Percentiles rank a stretch among this genome's conserved stretches.
phyloP scores from a whole-genome alignment of 2,888 invertebrate species.

The Dromius quadrimaculatus region DNA sequence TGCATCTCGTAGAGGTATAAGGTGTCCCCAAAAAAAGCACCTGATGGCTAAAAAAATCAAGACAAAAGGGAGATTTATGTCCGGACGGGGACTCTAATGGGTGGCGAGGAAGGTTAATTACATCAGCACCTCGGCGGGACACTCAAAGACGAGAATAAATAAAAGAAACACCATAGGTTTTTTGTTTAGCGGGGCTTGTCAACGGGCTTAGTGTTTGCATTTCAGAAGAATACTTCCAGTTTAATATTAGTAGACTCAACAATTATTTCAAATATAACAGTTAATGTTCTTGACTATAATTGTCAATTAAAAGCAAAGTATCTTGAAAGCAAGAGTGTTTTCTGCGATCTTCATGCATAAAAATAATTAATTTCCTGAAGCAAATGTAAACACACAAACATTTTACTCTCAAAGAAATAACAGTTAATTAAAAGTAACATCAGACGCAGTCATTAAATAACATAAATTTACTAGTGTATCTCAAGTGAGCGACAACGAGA shows the following conservation, averaged over 20 bases:
- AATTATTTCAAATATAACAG: too few relatives aligned
- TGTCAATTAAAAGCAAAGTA: neutral
- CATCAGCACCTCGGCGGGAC: slow-evolving; percentile 66
- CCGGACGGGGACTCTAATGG: slow-evolving; percentile 64
- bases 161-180: slow-evolving; percentile 64
- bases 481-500: neutral
- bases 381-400: slow-evolving; percentile 14
- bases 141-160: slow-evolving; percentile 65
- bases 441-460: slow-evolving; percentile 11
- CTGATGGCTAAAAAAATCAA: slow-evolving; percentile 54
- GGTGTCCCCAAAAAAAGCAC: slow-evolving; percentile 58
- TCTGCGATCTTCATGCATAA: neutral
- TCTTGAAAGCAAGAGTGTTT: neutral
- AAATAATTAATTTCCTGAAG: slow-evolving; percentile 22
- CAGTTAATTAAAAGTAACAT: slow-evolving; percentile 19
- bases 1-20: slow-evolving; percentile 63
- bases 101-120: slow-evolving; percentile 66
- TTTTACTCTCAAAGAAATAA: neutral
- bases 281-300: too few relatives aligned
- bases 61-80: slow-evolving; percentile 63
- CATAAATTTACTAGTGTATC: slow-evolving; percentile 1
- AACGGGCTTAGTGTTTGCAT: neutral
- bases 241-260: too few relatives aligned
- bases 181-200: slow-evolving; percentile 55
- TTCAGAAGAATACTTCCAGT: too few relatives aligned